A percentile compares a stretch with the other conserved stretches of the same genome.
Conservation (phyloP, 2,113 vertebrate genomes). For the Isurus oxyrinchus region DNA sequence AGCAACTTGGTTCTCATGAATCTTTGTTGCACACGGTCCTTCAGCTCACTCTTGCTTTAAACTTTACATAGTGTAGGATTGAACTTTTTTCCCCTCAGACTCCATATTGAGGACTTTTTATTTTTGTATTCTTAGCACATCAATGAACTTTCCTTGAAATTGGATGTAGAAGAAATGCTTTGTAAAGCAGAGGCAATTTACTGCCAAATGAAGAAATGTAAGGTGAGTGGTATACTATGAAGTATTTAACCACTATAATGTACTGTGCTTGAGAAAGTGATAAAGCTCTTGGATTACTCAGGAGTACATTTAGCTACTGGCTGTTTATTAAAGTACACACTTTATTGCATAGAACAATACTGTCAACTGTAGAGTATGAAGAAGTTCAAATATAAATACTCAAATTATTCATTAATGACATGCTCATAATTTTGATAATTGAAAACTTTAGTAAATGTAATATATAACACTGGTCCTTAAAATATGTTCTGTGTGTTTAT, state of each 20-base stretch:
- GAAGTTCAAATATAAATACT: not conserved
- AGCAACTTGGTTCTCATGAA: not conserved
- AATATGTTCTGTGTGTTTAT: too few relatives aligned
- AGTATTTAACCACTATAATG: not conserved
- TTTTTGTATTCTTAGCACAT: conserved; percentile 75
- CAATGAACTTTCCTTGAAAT: conserved; percentile 94
- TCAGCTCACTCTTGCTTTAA: not conserved
- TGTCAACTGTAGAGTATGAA: not conserved
- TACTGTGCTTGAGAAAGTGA: not conserved
- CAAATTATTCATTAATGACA: not conserved
- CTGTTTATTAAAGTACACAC: not conserved
- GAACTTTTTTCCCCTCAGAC: not conserved
- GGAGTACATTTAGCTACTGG: not conserved
- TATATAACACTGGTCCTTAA: too few relatives aligned
- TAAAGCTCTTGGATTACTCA: not conserved
- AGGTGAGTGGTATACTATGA: conserved; percentile 59
- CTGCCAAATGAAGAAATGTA: conserved; percentile 82
- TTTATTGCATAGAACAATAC: not conserved
- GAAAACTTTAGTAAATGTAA: not conserved
- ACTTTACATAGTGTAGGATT: not conserved
- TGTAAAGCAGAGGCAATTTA: conserved; percentile 85
- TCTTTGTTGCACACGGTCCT: not conserved
- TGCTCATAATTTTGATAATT: not conserved
- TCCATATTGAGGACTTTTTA: conserved; percentile 41
- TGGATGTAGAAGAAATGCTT: conserved; percentile 82